A percentile compares a stretch with the other conserved stretches of the same genome.
Evolutionary conservation across 2,113 vertebrate species (phyloP).

Genomic region (Bubo blakistoni): DNA sequence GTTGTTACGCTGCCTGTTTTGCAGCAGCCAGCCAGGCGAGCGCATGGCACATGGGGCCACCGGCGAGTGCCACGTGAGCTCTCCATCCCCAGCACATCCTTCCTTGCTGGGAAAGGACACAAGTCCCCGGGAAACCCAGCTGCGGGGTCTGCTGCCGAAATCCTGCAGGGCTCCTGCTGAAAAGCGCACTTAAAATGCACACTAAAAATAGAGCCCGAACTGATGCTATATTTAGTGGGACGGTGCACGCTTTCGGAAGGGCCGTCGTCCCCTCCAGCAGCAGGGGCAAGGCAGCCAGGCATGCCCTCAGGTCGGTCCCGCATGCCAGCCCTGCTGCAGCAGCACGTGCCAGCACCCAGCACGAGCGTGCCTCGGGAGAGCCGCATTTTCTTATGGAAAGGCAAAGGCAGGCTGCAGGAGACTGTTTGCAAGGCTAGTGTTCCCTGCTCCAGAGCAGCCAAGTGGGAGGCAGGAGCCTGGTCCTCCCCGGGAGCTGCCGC

Average conservation of each 20-base stretch:
- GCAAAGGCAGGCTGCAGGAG: background rate
- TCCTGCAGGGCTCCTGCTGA: background rate
- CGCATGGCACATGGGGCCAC: background rate
- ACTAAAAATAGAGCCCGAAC: background rate
- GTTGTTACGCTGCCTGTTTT: fast-evolving
- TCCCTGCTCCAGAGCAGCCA: background rate
- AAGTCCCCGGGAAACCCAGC: background rate
- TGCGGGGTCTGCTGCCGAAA: background rate
- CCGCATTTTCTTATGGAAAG: fast-evolving
- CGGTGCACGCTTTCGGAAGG: background rate
- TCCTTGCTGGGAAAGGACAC: background rate
- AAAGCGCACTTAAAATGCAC: background rate
- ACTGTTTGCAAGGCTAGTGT: background rate
- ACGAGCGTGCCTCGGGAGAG: fast-evolving
- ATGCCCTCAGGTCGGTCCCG: background rate
- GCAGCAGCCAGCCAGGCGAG: background rate
- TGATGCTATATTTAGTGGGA: background rate
- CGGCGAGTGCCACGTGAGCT: background rate
- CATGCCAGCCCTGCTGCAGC: background rate
- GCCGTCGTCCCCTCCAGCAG: background rate
- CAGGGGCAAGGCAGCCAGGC: background rate
- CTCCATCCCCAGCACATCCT: background rate
- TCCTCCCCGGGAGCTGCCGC: background rate
- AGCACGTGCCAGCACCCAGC: background rate
- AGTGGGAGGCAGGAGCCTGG: background rate